A percentile compares a stretch with the other conserved stretches of the same genome.
These are phyloP conservation scores for Drosophila antonietae DNA, from an alignment of 2,888 invertebrate genomes.

Conservation along the genomic window DNA sequence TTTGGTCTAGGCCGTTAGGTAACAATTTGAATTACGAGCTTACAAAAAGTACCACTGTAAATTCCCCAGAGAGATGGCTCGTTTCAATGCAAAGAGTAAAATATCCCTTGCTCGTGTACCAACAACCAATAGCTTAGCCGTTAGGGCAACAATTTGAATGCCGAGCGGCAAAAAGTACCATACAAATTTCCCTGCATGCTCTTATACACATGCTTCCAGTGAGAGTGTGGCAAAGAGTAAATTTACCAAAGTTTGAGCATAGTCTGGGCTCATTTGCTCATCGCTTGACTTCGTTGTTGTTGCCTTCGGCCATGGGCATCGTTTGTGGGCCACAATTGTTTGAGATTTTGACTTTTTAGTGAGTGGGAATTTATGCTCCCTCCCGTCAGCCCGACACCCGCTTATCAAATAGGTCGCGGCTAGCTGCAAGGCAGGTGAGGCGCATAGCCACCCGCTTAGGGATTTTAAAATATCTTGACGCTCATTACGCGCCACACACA, in stretches of 20 bases:
- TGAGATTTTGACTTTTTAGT: slow-evolving; percentile 51
- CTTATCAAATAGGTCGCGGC: slow-evolving; percentile 41
- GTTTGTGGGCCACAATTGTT: slow-evolving; percentile 63
- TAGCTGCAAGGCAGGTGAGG: slow-evolving; percentile 2
- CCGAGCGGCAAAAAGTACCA: not conserved
- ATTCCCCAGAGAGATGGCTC: not conserved
- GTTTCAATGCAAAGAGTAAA: not conserved
- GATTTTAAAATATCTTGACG: slow-evolving; percentile 55
- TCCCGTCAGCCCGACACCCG: not conserved
- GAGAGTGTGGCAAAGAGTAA: not conserved
- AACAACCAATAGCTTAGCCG: not conserved
- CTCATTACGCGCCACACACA: slow-evolving; percentile 44
- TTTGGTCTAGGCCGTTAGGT: not conserved
- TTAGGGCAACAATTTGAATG: not conserved
- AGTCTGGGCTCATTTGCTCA: slow-evolving; percentile 55
- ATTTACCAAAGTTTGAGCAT: not conserved
- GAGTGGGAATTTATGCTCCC: slow-evolving; percentile 47
- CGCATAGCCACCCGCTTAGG: slow-evolving; percentile 18
- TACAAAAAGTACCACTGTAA: not conserved
- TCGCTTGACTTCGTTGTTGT: slow-evolving; percentile 8
- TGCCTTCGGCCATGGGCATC: slow-evolving; percentile 31
- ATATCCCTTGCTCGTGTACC: not conserved
- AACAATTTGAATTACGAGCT: not conserved
- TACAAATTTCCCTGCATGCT: slow-evolving; percentile 3
- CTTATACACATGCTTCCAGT: slow-evolving; percentile 8